A percentile compares a stretch with the other conserved stretches of the same genome.
Evolutionary conservation across 2,888 invertebrate genomes (phyloP).

Genomic region (Drosophila vallismaia): DNA sequence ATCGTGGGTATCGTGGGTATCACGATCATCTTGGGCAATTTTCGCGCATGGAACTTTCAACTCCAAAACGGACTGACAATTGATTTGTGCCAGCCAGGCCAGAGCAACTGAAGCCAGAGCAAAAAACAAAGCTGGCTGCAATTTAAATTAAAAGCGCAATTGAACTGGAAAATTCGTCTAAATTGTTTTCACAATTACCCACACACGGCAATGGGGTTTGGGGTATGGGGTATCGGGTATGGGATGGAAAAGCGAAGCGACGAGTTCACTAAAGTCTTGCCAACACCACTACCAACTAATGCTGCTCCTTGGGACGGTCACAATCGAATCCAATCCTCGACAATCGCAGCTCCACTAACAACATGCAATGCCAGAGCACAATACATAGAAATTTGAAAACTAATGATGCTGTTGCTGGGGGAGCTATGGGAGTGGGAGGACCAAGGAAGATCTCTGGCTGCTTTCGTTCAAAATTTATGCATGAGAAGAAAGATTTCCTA

Average conservation of each 20-base stretch:
- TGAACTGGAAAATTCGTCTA: constrained; percentile 78
- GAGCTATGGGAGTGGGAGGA: background rate
- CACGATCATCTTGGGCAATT: constrained; percentile 53
- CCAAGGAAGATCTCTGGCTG: constrained; percentile 23
- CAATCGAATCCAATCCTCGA: constrained; percentile 65
- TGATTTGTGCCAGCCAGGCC: constrained; percentile 68
- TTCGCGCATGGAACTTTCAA: constrained; percentile 54
- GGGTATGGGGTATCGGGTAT: constrained; percentile 21
- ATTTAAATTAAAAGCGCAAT: constrained; percentile 80
- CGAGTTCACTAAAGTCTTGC: constrained; percentile 17
- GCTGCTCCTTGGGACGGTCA: constrained; percentile 30
- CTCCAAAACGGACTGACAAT: constrained; percentile 65
- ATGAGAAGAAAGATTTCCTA: constrained; percentile 67
- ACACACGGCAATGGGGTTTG: constrained; percentile 34
- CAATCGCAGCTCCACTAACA: constrained; percentile 53
- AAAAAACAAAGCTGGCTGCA: constrained; percentile 51
- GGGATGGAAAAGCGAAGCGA: background rate
- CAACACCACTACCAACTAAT: constrained; percentile 12
- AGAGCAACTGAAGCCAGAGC: constrained; percentile 31
- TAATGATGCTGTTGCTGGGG: constrained; percentile 56
- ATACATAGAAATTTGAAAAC: constrained; percentile 68
- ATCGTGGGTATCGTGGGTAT: constrained; percentile 28
- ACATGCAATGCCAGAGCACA: constrained; percentile 49
- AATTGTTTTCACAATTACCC: constrained; percentile 75
- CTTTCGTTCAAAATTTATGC: constrained; percentile 71